Conservation (phyloP, 2,888 invertebrate genomes). For the Julus scandinavius region DNA sequence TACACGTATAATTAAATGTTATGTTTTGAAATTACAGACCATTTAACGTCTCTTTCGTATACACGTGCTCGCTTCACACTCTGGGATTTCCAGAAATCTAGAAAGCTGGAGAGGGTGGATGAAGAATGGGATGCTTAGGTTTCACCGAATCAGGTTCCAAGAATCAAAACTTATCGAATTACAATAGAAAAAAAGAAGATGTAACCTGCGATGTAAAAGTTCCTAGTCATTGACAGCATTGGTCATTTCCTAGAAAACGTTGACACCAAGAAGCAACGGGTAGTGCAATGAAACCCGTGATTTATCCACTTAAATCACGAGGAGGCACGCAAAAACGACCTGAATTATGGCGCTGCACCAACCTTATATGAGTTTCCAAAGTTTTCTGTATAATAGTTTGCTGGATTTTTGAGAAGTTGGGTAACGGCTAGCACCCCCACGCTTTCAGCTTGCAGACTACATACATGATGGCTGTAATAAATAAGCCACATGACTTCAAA, state of each 20-base stretch:
- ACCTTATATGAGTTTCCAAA: neutral
- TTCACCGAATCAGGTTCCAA: neutral
- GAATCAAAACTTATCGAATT: neutral
- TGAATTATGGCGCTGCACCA: neutral
- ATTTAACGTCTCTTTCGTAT: no score
- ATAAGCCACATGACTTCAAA: slow-evolving; percentile 11
- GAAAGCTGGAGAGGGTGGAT: neutral
- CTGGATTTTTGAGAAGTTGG: neutral
- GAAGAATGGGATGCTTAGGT: neutral
- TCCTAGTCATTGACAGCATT: neutral
- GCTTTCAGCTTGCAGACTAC: neutral
- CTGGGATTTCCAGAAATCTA: no score
- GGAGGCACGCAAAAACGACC: neutral
- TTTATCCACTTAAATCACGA: slow-evolving; percentile 1
- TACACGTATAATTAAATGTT: no score
- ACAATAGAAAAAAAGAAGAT: neutral
- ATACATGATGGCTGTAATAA: neutral
- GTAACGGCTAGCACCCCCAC: neutral
- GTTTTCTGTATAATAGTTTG: neutral
- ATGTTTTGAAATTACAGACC: no score
- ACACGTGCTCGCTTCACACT: no score
- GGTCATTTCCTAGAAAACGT: slow-evolving; percentile 3
- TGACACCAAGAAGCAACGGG: neutral
- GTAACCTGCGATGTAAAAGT: neutral
- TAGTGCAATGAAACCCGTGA: neutral